Evolutionary conservation across 2,888 invertebrate species (phyloP), one percentile per base, ranked within the genome.

Genomic region (Mylabris sibirica): DNA sequence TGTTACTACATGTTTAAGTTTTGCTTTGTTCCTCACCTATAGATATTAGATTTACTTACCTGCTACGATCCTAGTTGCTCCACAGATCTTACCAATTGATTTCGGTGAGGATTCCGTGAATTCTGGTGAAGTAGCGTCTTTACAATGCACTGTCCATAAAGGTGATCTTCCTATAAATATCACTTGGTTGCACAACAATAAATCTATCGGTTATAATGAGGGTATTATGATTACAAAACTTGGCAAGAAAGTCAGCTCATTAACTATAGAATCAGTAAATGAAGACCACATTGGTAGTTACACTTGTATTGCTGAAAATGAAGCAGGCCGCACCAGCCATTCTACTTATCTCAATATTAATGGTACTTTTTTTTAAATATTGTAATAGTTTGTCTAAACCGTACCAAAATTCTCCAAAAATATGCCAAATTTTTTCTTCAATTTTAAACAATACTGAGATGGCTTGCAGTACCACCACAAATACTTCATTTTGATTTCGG

Each of bases 161-260:
- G 93, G 94, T 71, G 94, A 94, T 85, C 86, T 90, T 66, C 94
- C 94, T 1, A 87, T 94, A 80, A 88, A 88, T 68, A 90, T 94
- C 63, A 86, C 87, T 24, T 94, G 94, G 94, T 89, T 89, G 63
- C 90, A 92, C 76, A 91, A 93, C 83, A 91, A 91, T 57, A 85
- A 88, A 79, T 88, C 88, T 60, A 78, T 86, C 8, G 83, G 80
- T 70, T 74, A 72, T n/a, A 66, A 68, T 30, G 68, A 75, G 22
- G 80, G 77, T 34, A 70, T 79, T 86, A 85, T 76, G 86, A 86
- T 78, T 84, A 86, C 79, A 84, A 89, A 82, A 86, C 87, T 72
- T 88, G 90, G 78, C 17, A 80, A 75, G 68, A 77, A 89, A 87
- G 78, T 90, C 87, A 80, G 89, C 87, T 63, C 90, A 87, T 83